Base-by-base conservation (phyloP, 2,888 invertebrate genomes). In the Leptinotarsa tumamoca region DNA sequence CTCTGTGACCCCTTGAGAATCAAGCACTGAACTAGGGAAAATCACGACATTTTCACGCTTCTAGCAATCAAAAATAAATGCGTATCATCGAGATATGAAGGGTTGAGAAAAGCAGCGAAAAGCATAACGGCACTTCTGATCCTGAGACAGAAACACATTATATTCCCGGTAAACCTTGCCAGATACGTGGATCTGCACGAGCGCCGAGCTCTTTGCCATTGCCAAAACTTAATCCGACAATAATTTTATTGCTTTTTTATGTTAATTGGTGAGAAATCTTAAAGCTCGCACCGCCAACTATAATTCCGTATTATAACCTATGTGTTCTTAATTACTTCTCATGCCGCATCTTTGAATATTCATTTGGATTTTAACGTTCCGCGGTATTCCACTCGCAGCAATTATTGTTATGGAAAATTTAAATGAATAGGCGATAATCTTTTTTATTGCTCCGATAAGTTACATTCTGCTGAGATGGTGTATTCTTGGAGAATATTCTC, bases 261-360 rank as follows among this genome's bases (percentile, higher is more conserved):
- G 85, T 80, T 83, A 85, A 81, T 81, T 74, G 67, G 58, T 61
- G 66, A 75, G 69, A 78, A 79, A 80, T 79, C 79, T 80, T 79
- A 79, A 78, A 79, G 78, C 80, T 78, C 80, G 78, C 77, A 72
- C 77, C 75, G 77, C 78, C 68, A 73, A 75, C 77, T 77, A 80
- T 80, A 85, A 84, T 84, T 84, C 85, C 84, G 83, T 82, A 84
- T 85, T 85, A 86, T 84, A 85, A 86, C 86, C 86, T 86, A 86
- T 86, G 86, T 83, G 85, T 85, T 86, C 85, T 85, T 86, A 86
- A 85, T 86, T 86, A 82, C 83, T 78, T 73, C 73, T 70, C 73
- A 73, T 68, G 68, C 71, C 72, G 72, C 74, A 78, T 79, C 79
- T 80, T 80, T 80, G 80, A 80, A 80, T 80, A 80, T 80, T 80